Evolutionary conservation across 1,140 invertebrate genomes (phyloP), one percentile per base, ranked within the genome.

Genomic region (Eciton burchellii): DNA sequence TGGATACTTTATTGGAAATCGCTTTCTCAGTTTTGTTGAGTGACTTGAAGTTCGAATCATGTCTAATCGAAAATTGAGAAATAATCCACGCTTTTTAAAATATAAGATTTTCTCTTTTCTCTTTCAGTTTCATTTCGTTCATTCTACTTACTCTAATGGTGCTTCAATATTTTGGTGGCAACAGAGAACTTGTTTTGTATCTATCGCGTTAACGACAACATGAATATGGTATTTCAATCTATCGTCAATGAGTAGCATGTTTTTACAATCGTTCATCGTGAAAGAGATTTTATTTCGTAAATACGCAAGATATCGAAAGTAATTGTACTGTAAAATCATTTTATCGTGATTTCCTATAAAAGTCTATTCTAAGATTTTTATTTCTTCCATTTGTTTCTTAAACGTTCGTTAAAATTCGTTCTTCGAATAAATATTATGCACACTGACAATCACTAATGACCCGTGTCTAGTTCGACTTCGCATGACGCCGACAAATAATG

Each of bases 381-480:
- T 47, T 65, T 12, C 9, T 72, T 57, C 14, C 14, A 43, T 12
- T 16, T 59, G 29, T 59, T 57, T 2, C 35, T 35, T 35, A 35
- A 35, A 3, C 35, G n/a, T n/a, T n/a, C n/a, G n/a, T n/a, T n/a
- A n/a, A n/a, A n/a, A 43, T 12, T 16, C 43, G 29, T 59, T 57
- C 2, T 6, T 35, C 6, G 6, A 35, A 3, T 6, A 35, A 24
- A 24, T 5, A 62, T 24, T 14, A 52, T 52, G 21, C 14, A 0
- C 16, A 26, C 26, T 57, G 43, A 68, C 35, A 43, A 65, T 66
- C 70, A 56, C 16, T 12, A 21, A 5, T 35, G 62, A 60, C 35
- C n/a, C 60, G 43, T 54, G 82, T 84, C 59, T 72, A 65, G 19
- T 59, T 57, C 43, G 43, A 81, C 21, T 82, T 59, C 24, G 45